These are phyloP conservation scores for Chloropsis cyanopogon DNA, from an alignment of 2,113 vertebrate genomes.

Conservation along the genomic window DNA sequence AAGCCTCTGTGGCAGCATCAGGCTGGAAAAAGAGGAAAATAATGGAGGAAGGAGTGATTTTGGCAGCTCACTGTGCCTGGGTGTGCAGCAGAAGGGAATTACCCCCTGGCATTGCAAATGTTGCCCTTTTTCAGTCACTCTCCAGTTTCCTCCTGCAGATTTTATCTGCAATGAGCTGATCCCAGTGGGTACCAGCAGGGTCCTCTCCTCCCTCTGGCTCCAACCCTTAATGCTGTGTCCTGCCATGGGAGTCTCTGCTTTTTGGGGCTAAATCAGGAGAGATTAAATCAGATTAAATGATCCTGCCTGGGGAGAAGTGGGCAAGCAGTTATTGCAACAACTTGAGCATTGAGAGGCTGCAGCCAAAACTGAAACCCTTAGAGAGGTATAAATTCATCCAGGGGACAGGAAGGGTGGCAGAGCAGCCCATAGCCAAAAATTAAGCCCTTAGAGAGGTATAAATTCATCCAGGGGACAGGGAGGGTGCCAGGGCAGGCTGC, in stretches of 20 bases:
- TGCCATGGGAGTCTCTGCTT: rapidly evolving
- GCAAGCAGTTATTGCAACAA: not conserved
- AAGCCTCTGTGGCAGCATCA: rapidly evolving
- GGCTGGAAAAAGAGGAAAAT: not conserved
- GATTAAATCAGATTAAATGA: not conserved
- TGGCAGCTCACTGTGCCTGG: not conserved
- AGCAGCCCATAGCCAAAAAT: not conserved
- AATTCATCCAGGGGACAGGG: too few species aligned
- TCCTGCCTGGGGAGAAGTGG: not conserved
- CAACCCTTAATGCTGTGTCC: rapidly evolving
- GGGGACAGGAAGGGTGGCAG: not conserved
- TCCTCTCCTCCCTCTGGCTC: not conserved
- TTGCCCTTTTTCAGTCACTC: not conserved
- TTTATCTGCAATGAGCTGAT: not conserved
- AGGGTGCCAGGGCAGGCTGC: not conserved
- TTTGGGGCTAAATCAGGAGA: not conserved
- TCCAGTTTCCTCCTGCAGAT: not conserved
- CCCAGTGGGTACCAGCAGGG: not conserved
- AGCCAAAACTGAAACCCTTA: not conserved
- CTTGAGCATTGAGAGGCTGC: not conserved
- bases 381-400: not conserved
- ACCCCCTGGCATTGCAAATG: not conserved
- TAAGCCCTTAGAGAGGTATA: not conserved
- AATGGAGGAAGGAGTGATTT: not conserved
- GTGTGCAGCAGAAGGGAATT: not conserved